Conservation (phyloP, 2,888 invertebrate genomes). For the Synanthedon tipuliformis region DNA sequence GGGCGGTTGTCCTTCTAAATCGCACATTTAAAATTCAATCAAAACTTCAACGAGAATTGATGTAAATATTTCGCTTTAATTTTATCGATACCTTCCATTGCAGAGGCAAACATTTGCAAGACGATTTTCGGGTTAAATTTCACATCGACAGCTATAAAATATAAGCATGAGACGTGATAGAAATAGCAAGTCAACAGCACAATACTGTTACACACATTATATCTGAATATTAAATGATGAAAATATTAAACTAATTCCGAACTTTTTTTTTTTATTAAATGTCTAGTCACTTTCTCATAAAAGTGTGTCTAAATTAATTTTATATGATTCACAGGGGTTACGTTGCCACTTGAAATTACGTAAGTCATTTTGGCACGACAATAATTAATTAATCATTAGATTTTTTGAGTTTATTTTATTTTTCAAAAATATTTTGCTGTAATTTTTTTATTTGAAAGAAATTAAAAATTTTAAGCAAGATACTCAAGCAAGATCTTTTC, state of each 20-base stretch:
- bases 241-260: neutral
- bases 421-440: too few relatives aligned
- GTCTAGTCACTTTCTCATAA: too few relatives aligned
- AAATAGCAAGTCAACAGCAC: constrained; percentile 9
- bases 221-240: neutral
- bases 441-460: too few relatives aligned
- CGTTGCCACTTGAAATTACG: too few relatives aligned
- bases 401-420: too few relatives aligned
- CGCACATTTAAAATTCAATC: neutral
- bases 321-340: too few relatives aligned
- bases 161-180: constrained; percentile 20
- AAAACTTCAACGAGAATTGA: neutral
- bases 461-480: too few relatives aligned
- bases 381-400: too few relatives aligned
- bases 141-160: constrained; percentile 13
- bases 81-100: constrained; percentile 4
- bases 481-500: too few relatives aligned
- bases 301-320: too few relatives aligned
- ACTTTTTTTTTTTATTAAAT: too few relatives aligned
- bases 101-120: constrained; percentile 16
- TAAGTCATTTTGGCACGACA: too few relatives aligned
- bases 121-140: constrained; percentile 20
- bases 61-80: constrained; percentile 8
- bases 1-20: neutral
- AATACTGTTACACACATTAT: neutral